Evolutionary conservation across 2,888 invertebrate genomes (phyloP), one percentile per base, ranked within the genome.

Genomic region (Onthophagus sagittarius): DNA sequence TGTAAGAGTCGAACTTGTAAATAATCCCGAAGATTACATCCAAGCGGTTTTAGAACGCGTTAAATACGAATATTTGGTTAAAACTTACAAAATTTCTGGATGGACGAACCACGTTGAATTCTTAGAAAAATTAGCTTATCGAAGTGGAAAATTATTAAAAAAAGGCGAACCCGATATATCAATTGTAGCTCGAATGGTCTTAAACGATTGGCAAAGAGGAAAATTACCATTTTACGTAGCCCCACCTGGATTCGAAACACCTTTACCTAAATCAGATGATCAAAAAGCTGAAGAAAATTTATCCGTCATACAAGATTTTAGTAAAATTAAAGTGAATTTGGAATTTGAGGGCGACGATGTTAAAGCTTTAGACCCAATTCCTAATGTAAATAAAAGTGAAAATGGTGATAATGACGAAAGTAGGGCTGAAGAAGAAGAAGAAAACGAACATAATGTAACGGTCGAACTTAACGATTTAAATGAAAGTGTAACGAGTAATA

Each of bases 201-300:
- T 99, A 1, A 99, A 99, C 87, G 99, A 99, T 85, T 99, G 97
- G 94, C 99, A 99, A 86, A 90, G 99, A 81, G 99, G 99, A 4
- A 97, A 97, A 85, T 86, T 99, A 72, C 98, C 99, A 0, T 99
- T 95, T 85, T 99, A 96, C 87, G 92, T 96, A 3, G 89, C 92
- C 67, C 98, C 98, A 13, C 93, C 94, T 78, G 94, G 93, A 0
- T 94, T 90, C 86, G 94, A 93, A 84, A 85, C 89, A 70, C 93
- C 94, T 1, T 85, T 90, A 77, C 84, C 88, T 9, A 72, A 72
- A 64, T 71, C 69, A 15, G 73, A n/a, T 0, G 87, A 87, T 72
- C 84, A 86, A 5, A 72, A 72, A 64, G 71, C 69, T 13, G 73
- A n/a, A 0, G 87, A 87, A 72, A 84, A 85, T 5, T 87, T 90